A percentile compares a stretch with the other conserved stretches of the same genome.
These are phyloP conservation scores for Drosophila seguyi DNA, from an alignment of 1,140 invertebrate species.

Conservation along the genomic window DNA sequence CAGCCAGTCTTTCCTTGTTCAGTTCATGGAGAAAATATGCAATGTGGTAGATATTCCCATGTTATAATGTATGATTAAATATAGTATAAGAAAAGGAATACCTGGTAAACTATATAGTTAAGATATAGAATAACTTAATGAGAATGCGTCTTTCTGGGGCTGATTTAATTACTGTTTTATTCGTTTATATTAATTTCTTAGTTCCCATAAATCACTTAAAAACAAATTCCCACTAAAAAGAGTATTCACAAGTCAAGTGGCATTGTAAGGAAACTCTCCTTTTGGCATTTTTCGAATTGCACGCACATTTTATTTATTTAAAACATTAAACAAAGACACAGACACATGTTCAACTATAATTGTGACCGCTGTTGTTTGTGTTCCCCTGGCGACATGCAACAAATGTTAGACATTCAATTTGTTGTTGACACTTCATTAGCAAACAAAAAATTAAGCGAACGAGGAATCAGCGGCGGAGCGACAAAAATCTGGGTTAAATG, in stretches of 20 bases:
- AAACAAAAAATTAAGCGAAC: slow-evolving; percentile 72
- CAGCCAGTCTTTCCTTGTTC: neutral
- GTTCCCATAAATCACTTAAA: neutral
- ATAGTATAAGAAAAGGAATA: no score
- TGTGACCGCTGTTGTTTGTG: slow-evolving; percentile 31
- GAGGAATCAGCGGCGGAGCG: slow-evolving; percentile 41
- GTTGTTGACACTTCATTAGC: slow-evolving; percentile 83
- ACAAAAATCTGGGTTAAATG: slow-evolving; percentile 74
- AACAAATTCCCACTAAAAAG: neutral
- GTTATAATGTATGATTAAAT: no score
- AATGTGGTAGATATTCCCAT: no score
- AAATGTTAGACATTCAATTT: slow-evolving; percentile 84
- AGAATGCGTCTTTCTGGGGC: no score
- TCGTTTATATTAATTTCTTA: neutral
- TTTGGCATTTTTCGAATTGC: slow-evolving; percentile 49
- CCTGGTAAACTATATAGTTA: no score
- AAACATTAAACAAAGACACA: slow-evolving; percentile 81
- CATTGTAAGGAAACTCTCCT: neutral
- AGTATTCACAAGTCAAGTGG: slow-evolving; percentile 19
- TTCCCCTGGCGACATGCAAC: slow-evolving; percentile 75
- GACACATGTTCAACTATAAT: slow-evolving; percentile 57
- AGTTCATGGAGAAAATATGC: no score
- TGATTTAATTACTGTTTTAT: neutral
- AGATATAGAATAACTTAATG: no score
- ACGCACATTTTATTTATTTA: slow-evolving; percentile 77